Evolutionary conservation across 2,888 invertebrate genomes (phyloP).

Genomic region (Cordylochernes scorpioides): DNA sequence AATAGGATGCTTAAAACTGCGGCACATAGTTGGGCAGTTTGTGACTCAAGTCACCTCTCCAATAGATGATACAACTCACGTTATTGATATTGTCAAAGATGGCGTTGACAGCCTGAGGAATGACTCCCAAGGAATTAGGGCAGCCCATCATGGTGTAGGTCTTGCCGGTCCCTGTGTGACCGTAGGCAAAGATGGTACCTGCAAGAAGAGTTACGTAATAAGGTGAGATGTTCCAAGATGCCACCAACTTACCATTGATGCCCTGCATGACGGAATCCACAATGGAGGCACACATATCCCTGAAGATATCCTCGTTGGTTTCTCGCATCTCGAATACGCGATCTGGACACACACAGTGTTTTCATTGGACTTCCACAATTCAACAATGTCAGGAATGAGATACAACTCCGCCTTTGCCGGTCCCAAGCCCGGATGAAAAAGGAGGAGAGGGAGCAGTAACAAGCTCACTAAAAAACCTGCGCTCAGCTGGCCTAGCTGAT

Average conservation of each 20-base stretch:
- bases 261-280: conserved; percentile 32
- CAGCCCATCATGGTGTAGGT: conserved; percentile 58
- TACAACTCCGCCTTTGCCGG: no score
- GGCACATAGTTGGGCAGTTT: no score
- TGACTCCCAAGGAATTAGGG: conserved; percentile 38
- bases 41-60: no score
- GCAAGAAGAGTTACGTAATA: conserved; percentile 5
- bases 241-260: conserved; percentile 28
- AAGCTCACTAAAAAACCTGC: no score
- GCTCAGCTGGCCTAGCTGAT: no score
- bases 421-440: no score
- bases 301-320: conserved; percentile 35
- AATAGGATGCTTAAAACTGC: no score
- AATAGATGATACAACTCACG: conserved; percentile 17
- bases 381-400: no score
- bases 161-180: conserved; percentile 64
- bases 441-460: no score
- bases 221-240: neutral
- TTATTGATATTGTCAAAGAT: conserved; percentile 21
- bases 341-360: no score
- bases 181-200: conserved; percentile 71
- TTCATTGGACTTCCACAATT: no score
- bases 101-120: conserved; percentile 36
- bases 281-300: conserved; percentile 39
- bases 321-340: conserved; percentile 36